Evolutionary conservation across 2,113 vertebrate genomes (phyloP), one percentile per base, ranked within the genome.

Genomic region (Cyprinodon tularosa): DNA sequence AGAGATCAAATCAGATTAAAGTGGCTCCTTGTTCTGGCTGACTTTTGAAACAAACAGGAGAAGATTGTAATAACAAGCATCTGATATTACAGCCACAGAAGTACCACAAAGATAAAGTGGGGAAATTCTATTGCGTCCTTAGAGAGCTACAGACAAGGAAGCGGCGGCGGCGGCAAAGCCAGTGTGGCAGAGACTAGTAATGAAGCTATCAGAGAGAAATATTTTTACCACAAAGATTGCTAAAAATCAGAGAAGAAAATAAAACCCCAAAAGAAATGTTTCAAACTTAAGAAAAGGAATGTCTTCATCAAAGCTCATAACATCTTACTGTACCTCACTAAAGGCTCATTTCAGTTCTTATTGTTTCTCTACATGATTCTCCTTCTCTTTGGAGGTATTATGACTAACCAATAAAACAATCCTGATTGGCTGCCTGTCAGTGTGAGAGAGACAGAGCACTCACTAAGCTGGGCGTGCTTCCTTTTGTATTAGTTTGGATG

Each of bases 21-120:
- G 83, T 57, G 61, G 66, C 67, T 86, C 45, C 75, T 57, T 50
- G 47, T 53, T 77, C 57, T 12, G 62, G 48, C 50, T 65, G 6
- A 61, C 71, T 71, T 82, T 81, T 78, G 68, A 85, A 74, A 68
- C 36, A 7, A 86, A 88, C 59, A 82, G 78, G 53, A 76, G 22
- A 71, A 68, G 66, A 82, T 42, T 76, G 62, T 79, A 64, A 84
- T 82, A 71, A 79, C 70, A 68, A 62, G 48, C 74, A 64, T 22
- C 57, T 36, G 60, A 80, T 82, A 68, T 75, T 65, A 63, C 68
- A 66, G 78, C 65, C 37, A n/a, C 78, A 53, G 61, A 45, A 66
- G 36, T 66, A 68, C 64, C 50, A 61, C 73, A 59, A 60, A 60
- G 64, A 74, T 0, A 2, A 53, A 80, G 44, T 36, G 50, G 59